Conservation (phyloP, 2,113 vertebrate genomes). For the Sinocyclocheilus maitianheensis region DNA sequence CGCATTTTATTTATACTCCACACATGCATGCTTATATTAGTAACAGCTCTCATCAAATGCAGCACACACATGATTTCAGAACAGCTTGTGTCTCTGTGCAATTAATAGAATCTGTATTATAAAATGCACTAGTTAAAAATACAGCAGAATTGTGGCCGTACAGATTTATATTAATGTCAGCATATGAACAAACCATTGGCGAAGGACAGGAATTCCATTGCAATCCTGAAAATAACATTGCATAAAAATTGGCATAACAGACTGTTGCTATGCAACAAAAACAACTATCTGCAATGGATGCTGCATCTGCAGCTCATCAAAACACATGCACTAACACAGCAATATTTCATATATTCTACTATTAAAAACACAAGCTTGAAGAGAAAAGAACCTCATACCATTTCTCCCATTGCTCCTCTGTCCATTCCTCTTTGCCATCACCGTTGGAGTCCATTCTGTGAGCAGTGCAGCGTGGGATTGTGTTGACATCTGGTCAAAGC, state of each 20-base stretch:
- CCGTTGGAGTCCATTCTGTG: constrained; percentile 90
- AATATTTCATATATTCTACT: neutral
- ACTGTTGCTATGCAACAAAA: constrained; percentile 2
- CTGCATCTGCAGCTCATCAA: neutral
- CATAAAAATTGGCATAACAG: neutral
- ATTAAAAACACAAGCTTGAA: constrained; percentile 53
- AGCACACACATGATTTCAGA: neutral
- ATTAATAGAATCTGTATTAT: neutral
- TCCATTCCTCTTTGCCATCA: constrained; percentile 90
- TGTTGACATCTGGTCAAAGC: constrained; percentile 58
- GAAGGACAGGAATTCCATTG: neutral
- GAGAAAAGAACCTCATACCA: constrained; percentile 81
- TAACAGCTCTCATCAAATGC: neutral
- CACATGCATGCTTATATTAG: neutral
- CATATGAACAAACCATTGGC: neutral
- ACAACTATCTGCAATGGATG: neutral
- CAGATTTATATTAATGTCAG: neutral
- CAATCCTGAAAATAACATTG: neutral
- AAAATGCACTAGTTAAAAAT: neutral
- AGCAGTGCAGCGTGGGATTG: constrained; percentile 74
- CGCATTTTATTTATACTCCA: neutral
- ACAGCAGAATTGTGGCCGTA: neutral
- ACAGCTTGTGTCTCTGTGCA: neutral
- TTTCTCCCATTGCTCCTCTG: constrained; percentile 99
- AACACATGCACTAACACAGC: neutral